Evolutionary conservation across 2,113 vertebrate genomes (phyloP).

Genomic region (Hypocryptadius cinnamomeus): DNA sequence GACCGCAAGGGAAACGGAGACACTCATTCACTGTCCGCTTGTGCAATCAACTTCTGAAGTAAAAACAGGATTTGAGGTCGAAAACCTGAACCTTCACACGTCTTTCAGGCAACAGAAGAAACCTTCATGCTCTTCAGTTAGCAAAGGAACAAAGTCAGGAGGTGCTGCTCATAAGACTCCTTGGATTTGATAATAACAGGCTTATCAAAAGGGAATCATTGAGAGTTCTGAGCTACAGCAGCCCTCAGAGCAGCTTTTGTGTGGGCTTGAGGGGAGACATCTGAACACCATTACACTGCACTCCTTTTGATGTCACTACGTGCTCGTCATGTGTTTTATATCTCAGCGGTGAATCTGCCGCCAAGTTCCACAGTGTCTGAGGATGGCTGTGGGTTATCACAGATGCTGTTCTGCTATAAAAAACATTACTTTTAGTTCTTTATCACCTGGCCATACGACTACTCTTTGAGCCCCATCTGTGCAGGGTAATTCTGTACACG

Average conservation of each 20-base stretch:
- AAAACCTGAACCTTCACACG: slow-evolving; percentile 31
- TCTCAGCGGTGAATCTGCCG: neutral
- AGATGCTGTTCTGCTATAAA: neutral
- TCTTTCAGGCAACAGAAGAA: slow-evolving; percentile 39
- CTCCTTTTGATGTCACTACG: slow-evolving; percentile 15
- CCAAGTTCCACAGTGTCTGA: neutral
- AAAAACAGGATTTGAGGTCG: slow-evolving; percentile 44
- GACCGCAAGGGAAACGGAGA: slow-evolving; percentile 41
- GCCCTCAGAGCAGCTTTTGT: neutral
- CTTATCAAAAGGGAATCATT: slow-evolving; percentile 4
- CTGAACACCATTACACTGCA: slow-evolving; percentile 8
- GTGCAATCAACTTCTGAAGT: slow-evolving; percentile 51
- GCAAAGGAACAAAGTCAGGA: slow-evolving; percentile 29
- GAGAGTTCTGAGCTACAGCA: neutral
- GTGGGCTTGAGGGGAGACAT: neutral
- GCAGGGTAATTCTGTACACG: neutral
- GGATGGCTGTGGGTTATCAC: neutral
- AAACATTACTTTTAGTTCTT: neutral
- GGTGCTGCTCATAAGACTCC: slow-evolving; percentile 30
- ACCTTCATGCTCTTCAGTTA: neutral
- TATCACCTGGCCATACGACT: neutral
- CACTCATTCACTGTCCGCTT: slow-evolving; percentile 32
- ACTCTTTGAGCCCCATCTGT: neutral
- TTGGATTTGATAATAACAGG: neutral
- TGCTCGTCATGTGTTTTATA: slow-evolving; percentile 17